Evolutionary conservation across 1,140 invertebrate genomes (phyloP).

Genomic region (Agrilus planipennis): DNA sequence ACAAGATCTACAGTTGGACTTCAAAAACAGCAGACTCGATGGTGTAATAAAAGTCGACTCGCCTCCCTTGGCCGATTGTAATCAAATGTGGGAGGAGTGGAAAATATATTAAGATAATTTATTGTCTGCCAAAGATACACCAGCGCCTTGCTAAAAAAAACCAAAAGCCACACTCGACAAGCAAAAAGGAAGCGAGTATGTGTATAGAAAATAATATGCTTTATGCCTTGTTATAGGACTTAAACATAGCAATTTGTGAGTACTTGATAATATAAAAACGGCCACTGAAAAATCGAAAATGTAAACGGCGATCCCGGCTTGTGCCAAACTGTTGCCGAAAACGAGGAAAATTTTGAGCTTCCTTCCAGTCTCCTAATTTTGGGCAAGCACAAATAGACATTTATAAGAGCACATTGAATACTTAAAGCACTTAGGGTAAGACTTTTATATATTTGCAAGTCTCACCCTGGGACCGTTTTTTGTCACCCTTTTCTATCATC

Average conservation of each 20-base stretch:
- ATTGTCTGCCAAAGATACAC: constrained; percentile 10
- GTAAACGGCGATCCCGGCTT: no score
- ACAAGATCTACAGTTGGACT: constrained; percentile 12
- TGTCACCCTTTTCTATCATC: no score
- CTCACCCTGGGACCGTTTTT: no score
- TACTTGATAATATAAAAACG: constrained; percentile 12
- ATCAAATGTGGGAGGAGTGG: constrained; percentile 13
- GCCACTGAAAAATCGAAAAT: constrained; percentile 13
- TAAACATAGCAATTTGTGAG: constrained; percentile 14
- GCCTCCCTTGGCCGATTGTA: constrained; percentile 7
- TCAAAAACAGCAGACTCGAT: neutral
- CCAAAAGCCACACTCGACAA: constrained; percentile 3
- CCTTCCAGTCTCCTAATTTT: no score
- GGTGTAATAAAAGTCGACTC: neutral
- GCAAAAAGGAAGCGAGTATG: constrained; percentile 7
- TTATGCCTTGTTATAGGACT: constrained; percentile 7
- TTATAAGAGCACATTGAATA: no score
- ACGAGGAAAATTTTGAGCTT: no score
- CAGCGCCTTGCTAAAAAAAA: constrained; percentile 10
- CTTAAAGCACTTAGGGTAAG: no score
- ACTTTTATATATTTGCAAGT: no score
- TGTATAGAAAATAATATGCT: constrained; percentile 13
- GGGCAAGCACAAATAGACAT: no score
- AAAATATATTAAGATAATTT: constrained; percentile 15
- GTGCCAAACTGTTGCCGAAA: no score